Evolutionary conservation across 2,113 vertebrate genomes (phyloP).

Genomic region (Thunnus thynnus): DNA sequence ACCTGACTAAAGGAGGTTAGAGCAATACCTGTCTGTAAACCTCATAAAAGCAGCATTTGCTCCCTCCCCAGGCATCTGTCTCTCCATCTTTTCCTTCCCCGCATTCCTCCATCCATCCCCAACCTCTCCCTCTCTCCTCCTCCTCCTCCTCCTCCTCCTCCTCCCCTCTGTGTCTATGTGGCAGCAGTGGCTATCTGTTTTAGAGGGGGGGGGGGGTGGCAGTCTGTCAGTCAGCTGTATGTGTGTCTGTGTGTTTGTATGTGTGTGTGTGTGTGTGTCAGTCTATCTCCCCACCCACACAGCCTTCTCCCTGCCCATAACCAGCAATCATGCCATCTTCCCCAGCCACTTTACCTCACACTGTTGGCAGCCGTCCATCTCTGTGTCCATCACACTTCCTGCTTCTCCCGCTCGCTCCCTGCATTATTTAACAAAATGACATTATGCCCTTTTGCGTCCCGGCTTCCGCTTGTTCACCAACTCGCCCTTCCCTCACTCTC

Average conservation of each 20-base stretch:
- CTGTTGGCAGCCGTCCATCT: slow-evolving; percentile 61
- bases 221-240: slow-evolving; percentile 51
- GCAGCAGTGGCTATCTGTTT: slow-evolving; percentile 51
- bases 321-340: slow-evolving; percentile 42
- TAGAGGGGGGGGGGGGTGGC: slow-evolving; percentile 19
- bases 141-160: slow-evolving; percentile 8
- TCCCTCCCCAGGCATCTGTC: slow-evolving; percentile 8
- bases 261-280: slow-evolving; percentile 34
- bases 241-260: slow-evolving; percentile 31
- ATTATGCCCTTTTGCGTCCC: slow-evolving; percentile 54
- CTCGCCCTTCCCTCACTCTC: slow-evolving; percentile 26
- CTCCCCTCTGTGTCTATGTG: slow-evolving; percentile 10
- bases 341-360: slow-evolving; percentile 42
- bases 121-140: slow-evolving; percentile 2
- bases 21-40: slow-evolving; percentile 7
- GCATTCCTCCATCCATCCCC: slow-evolving; percentile 35
- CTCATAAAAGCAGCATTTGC: background rate
- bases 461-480: slow-evolving; percentile 45
- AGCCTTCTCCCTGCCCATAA: slow-evolving; percentile 51
- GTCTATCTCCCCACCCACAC: slow-evolving; percentile 44
- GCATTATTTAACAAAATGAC: slow-evolving; percentile 80
- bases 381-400: slow-evolving; percentile 51
- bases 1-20: background rate
- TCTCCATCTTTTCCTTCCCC: slow-evolving; percentile 9
- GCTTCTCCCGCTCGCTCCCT: slow-evolving; percentile 40